Conservation (phyloP, 1,140 invertebrate genomes). For the Papilio polytes region DNA sequence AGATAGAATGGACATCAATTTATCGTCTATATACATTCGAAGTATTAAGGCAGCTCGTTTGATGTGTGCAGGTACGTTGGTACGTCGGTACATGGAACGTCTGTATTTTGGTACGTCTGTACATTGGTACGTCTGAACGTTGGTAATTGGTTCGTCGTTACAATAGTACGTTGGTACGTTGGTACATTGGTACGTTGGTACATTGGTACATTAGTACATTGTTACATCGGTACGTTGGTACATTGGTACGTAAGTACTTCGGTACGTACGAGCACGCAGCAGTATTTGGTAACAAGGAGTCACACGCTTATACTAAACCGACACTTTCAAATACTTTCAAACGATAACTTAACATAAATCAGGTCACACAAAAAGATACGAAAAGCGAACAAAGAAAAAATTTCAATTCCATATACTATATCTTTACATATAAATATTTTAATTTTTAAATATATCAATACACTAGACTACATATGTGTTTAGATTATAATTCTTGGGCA, state of each 20-base stretch:
- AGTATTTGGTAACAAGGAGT: conserved; percentile 73
- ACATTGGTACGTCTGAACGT: conserved; percentile 52
- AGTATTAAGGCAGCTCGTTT: conserved; percentile 48
- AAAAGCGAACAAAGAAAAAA: conserved; percentile 53
- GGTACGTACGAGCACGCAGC: conserved; percentile 53
- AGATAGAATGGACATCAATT: conserved; percentile 11
- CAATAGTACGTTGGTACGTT: too few species aligned
- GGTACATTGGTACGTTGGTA: conserved; percentile 49
- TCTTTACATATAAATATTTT: conserved; percentile 38
- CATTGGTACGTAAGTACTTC: too few species aligned
- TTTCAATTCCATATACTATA: conserved; percentile 41
- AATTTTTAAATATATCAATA: conserved; percentile 36
- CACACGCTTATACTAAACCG: conserved; percentile 58
- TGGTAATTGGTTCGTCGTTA: conserved; percentile 44
- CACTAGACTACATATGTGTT: conserved; percentile 44
- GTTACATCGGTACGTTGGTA: too few species aligned
- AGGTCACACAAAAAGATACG: conserved; percentile 77
- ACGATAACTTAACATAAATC: conserved; percentile 81
- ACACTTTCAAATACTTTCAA: conserved; percentile 56
- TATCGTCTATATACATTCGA: conserved; percentile 61
- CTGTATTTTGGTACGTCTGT: conserved; percentile 31
- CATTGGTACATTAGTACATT: too few species aligned
- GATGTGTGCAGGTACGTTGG: conserved; percentile 41
- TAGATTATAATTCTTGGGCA: conserved; percentile 56
- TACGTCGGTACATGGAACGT: too few species aligned